Percentiles rank a stretch among this genome's conserved stretches.
phyloP scores from a whole-genome alignment of 2,888 invertebrate species.

The Nezara viridula region DNA sequence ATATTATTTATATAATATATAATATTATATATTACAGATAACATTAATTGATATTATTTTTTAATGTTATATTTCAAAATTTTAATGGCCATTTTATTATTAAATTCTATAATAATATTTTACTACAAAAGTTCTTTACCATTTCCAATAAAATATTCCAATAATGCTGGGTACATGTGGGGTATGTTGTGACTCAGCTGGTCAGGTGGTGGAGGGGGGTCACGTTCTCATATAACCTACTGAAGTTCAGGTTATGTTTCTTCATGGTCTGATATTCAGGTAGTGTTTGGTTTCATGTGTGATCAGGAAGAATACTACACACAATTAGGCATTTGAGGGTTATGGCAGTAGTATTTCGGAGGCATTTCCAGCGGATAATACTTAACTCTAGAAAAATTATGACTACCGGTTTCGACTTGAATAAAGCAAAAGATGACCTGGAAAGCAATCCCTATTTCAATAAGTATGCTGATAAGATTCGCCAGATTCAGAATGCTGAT shows the following conservation, averaged over 20 bases:
- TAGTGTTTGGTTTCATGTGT: background rate
- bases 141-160: background rate
- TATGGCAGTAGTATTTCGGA: constrained; percentile 50
- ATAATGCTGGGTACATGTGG: background rate
- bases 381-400: constrained; percentile 57
- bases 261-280: background rate
- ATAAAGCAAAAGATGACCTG: constrained; percentile 71
- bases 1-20: too few relatives aligned
- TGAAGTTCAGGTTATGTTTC: background rate
- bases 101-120: too few relatives aligned
- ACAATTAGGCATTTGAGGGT: constrained; percentile 3
- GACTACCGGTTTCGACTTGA: constrained; percentile 66
- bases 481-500: constrained; percentile 79
- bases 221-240: background rate
- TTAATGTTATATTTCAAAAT: too few relatives aligned
- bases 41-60: too few relatives aligned
- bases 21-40: too few relatives aligned
- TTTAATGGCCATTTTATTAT: too few relatives aligned
- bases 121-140: too few relatives aligned
- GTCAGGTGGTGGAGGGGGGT: background rate
- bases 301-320: background rate
- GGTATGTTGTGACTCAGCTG: background rate
- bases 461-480: constrained; percentile 85
- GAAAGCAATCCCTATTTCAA: constrained; percentile 81
- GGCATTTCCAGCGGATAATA: constrained; percentile 66